Percentiles rank a stretch among this genome's conserved stretches.
phyloP scores from a whole-genome alignment of 2,888 invertebrate species.

The Agrochola litura region DNA sequence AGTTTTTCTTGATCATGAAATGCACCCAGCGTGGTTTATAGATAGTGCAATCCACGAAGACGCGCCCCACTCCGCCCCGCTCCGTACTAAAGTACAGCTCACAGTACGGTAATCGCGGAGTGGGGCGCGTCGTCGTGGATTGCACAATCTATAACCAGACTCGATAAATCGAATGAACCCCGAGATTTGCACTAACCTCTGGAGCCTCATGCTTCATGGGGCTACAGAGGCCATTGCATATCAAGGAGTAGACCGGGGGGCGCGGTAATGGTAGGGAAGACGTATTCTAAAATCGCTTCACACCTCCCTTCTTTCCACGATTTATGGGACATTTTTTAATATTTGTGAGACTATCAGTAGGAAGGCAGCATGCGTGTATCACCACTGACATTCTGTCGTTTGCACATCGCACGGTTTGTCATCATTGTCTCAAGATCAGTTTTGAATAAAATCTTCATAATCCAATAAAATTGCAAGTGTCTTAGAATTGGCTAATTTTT shows the following conservation, averaged over 20 bases:
- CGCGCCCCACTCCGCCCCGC: too few relatives aligned
- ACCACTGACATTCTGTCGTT: constrained; percentile 77
- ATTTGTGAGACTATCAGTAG: constrained; percentile 77
- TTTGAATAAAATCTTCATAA: not conserved
- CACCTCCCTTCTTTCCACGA: not conserved
- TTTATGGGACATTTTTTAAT: not conserved
- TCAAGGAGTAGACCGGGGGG: too few relatives aligned
- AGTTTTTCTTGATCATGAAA: not conserved
- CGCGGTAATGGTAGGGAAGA: too few relatives aligned
- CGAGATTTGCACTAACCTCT: too few relatives aligned
- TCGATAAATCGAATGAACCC: too few relatives aligned
- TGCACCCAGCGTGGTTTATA: too few relatives aligned
- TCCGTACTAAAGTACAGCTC: too few relatives aligned
- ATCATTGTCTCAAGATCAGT: constrained; percentile 70
- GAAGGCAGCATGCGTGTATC: constrained; percentile 87
- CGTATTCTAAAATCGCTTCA: not conserved
- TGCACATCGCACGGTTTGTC: constrained; percentile 82
- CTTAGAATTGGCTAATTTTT: not conserved
- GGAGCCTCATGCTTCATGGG: too few relatives aligned
- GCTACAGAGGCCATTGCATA: not conserved
- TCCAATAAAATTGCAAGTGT: not conserved
- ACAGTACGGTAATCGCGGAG: too few relatives aligned
- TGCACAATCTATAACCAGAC: too few relatives aligned
- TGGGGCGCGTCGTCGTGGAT: too few relatives aligned
- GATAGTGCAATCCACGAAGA: too few relatives aligned